Evolutionary conservation across 2,888 invertebrate species (phyloP).

Genomic region (Idaea straminata): DNA sequence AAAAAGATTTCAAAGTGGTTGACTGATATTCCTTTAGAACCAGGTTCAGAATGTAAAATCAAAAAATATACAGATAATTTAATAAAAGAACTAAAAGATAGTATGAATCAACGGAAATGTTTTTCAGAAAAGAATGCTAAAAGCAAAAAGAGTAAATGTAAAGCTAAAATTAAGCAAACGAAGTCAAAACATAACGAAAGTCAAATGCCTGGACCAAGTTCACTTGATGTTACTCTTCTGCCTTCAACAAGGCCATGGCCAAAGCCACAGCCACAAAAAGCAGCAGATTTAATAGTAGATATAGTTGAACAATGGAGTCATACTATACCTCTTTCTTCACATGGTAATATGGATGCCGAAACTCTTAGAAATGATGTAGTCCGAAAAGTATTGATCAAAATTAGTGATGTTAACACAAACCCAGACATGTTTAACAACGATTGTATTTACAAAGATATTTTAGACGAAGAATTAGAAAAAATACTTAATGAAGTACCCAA

Average conservation of each 20-base stretch:
- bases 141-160: constrained; percentile 14
- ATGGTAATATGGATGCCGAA: constrained; percentile 31
- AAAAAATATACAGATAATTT: constrained; percentile 40
- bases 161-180: constrained; percentile 20
- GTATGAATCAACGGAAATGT: constrained; percentile 43
- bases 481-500: constrained; percentile 38
- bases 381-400: constrained; percentile 51
- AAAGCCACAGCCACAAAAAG: background rate
- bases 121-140: constrained; percentile 21
- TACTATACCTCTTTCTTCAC: constrained; percentile 40
- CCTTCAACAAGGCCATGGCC: background rate
- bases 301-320: constrained; percentile 53
- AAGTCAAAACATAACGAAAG: constrained; percentile 24
- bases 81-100: constrained; percentile 40
- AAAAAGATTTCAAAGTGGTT: constrained; percentile 55
- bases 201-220: constrained; percentile 35
- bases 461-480: constrained; percentile 48
- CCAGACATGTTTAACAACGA: constrained; percentile 45
- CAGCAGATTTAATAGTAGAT: constrained; percentile 33
- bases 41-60: constrained; percentile 31
- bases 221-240: background rate
- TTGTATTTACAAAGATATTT: constrained; percentile 39
- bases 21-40: constrained; percentile 42
- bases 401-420: constrained; percentile 52
- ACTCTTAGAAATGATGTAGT: constrained; percentile 40